Evolutionary conservation across 2,888 invertebrate species (phyloP).

Genomic region (Spicauda simplicius): DNA sequence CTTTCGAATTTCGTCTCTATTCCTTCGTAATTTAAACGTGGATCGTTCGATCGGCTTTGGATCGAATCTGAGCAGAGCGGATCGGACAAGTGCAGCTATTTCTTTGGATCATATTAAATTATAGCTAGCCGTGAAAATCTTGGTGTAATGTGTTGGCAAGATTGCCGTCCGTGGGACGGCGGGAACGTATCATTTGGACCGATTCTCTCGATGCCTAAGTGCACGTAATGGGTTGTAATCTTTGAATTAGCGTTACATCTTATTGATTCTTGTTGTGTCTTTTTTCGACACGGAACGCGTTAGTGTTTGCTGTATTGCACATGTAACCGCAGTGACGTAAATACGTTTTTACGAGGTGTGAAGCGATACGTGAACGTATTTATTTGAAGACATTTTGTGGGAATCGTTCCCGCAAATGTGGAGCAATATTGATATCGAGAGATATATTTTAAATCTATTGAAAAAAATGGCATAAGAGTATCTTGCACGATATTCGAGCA

Average conservation of each 20-base stretch:
- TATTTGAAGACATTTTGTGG: slow-evolving; percentile 36
- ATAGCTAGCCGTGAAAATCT: slow-evolving; percentile 83
- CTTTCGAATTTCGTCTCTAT: slow-evolving; percentile 57
- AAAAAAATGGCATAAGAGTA: too few relatives aligned
- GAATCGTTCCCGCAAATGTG: slow-evolving; percentile 5
- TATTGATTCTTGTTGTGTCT: slow-evolving; percentile 62
- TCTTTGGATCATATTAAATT: slow-evolving; percentile 85
- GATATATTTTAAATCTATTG: too few relatives aligned
- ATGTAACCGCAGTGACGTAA: slow-evolving; percentile 28
- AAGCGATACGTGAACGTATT: slow-evolving; percentile 34
- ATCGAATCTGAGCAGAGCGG: slow-evolving; percentile 49
- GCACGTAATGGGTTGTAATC: slow-evolving; percentile 75
- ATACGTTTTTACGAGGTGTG: slow-evolving; percentile 33
- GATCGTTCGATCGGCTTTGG: slow-evolving; percentile 33
- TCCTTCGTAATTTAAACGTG: slow-evolving; percentile 40
- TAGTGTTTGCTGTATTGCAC: slow-evolving; percentile 34
- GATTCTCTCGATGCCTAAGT: slow-evolving; percentile 68
- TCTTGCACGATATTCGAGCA: too few relatives aligned
- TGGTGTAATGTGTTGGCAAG: slow-evolving; percentile 80
- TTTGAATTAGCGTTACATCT: slow-evolving; percentile 77
- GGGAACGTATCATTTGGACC: slow-evolving; percentile 74
- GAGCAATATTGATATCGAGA: too few relatives aligned
- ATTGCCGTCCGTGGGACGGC: slow-evolving; percentile 79
- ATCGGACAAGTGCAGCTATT: slow-evolving; percentile 72
- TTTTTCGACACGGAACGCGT: slow-evolving; percentile 28